These are phyloP conservation scores for Ochotona princeps DNA, from an alignment of 2,113 vertebrate genomes.

Conservation along the genomic window DNA sequence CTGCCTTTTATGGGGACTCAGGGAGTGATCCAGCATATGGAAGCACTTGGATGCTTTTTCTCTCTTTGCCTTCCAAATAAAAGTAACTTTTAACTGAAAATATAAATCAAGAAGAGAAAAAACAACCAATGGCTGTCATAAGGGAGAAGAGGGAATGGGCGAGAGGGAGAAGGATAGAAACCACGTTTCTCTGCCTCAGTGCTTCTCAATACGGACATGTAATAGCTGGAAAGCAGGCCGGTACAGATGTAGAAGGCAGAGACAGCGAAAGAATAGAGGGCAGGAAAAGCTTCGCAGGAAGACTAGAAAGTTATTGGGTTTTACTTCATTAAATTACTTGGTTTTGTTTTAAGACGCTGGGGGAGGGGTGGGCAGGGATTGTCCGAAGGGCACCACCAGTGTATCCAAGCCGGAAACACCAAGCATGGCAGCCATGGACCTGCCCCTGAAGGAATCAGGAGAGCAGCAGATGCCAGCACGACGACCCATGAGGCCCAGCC, in stretches of 20 bases:
- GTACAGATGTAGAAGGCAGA: neutral
- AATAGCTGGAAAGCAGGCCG: neutral
- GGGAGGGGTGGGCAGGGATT: neutral
- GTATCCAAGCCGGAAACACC: neutral
- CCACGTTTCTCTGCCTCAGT: neutral
- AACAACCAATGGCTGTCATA: neutral
- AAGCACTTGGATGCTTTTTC: no score
- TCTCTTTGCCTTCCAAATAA: no score
- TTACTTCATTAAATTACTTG: slow-evolving; percentile 27
- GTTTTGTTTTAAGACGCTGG: neutral
- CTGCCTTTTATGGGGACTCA: no score
- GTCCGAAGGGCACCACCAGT: neutral
- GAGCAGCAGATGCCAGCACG: neutral
- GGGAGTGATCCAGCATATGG: no score
- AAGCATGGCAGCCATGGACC: neutral
- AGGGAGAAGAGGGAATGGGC: neutral
- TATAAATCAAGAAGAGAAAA: neutral
- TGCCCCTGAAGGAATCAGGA: neutral
- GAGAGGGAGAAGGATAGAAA: neutral
- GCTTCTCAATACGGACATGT: slow-evolving; percentile 1
- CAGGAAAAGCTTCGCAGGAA: neutral
- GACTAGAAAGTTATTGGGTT: neutral
- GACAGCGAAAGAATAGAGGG: neutral
- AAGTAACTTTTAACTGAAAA: neutral
- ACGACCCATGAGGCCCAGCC: neutral